Conservation (phyloP, 2,888 invertebrate genomes). For the Desoria tigrina region DNA sequence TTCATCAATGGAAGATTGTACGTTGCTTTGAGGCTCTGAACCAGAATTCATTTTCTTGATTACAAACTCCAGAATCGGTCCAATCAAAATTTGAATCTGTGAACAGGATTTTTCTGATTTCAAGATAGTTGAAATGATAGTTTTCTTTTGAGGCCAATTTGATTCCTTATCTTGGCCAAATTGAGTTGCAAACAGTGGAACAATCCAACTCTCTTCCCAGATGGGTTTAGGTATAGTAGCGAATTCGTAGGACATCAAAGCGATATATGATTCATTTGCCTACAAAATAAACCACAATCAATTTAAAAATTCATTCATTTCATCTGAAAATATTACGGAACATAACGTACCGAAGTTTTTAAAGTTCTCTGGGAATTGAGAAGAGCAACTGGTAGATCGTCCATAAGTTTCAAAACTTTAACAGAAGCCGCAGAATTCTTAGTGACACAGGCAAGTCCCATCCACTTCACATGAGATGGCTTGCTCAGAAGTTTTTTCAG, state of each 20-base stretch:
- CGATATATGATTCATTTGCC: slow-evolving; percentile 63
- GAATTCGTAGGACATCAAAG: slow-evolving; percentile 61
- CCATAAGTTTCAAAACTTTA: slow-evolving; percentile 25
- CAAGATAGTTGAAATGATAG: slow-evolving; percentile 34
- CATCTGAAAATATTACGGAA: too few species aligned
- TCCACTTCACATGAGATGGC: slow-evolving; percentile 47
- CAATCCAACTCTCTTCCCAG: slow-evolving; percentile 63
- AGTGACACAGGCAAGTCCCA: slow-evolving; percentile 40
- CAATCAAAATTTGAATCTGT: slow-evolving; percentile 25
- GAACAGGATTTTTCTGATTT: slow-evolving; percentile 22
- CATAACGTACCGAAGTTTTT: slow-evolving; percentile 38
- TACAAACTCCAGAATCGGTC: slow-evolving; percentile 24
- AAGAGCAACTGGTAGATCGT: slow-evolving; percentile 28
- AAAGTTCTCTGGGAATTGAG: slow-evolving; percentile 38
- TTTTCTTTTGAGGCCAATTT: slow-evolving; percentile 47
- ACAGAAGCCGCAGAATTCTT: slow-evolving; percentile 33
- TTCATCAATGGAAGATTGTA: slow-evolving; percentile 12
- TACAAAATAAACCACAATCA: slow-evolving; percentile 53
- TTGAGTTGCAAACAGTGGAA: slow-evolving; percentile 55
- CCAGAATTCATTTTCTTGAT: slow-evolving; percentile 28
- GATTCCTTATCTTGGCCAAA: slow-evolving; percentile 37
- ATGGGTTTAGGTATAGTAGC: slow-evolving; percentile 56
- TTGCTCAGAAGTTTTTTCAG: slow-evolving; percentile 38
- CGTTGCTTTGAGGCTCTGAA: too few species aligned
- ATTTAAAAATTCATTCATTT: slow-evolving; percentile 11